Evolutionary conservation across 1,140 invertebrate genomes (phyloP).

Genomic region (Aphelenchoides besseyi): DNA sequence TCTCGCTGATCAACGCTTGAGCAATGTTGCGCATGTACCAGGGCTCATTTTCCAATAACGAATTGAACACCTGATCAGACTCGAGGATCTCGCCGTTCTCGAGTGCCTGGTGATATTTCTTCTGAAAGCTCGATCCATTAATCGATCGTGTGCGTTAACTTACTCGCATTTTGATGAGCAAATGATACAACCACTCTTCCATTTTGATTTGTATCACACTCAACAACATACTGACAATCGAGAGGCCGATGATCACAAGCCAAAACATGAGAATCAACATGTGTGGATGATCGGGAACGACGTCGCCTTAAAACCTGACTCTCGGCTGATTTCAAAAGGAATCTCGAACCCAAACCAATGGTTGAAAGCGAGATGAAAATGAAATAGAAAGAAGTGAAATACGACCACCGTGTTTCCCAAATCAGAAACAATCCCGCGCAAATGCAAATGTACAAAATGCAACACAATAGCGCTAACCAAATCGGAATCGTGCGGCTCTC

Average conservation of each 20-base stretch:
- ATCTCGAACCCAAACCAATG: conserved; percentile 68
- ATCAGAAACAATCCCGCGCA: conserved; percentile 58
- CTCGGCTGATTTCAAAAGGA: neutral
- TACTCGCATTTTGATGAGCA: conserved; percentile 57
- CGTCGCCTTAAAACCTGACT: conserved; percentile 48
- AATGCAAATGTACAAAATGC: conserved; percentile 55
- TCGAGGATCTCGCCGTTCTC: conserved; percentile 35
- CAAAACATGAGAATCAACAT: conserved; percentile 60
- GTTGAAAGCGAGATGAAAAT: conserved; percentile 90
- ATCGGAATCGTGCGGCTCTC: conserved; percentile 55
- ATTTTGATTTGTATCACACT: conserved; percentile 61
- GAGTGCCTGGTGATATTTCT: conserved; percentile 54
- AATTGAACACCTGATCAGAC: conserved; percentile 38
- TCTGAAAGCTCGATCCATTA: conserved; percentile 31
- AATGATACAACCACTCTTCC: conserved; percentile 60
- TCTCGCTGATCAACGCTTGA: conserved; percentile 51
- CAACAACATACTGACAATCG: conserved; percentile 60
- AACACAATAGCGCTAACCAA: conserved; percentile 59
- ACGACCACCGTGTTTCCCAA: conserved; percentile 76
- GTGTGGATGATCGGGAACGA: conserved; percentile 59
- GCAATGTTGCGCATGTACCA: conserved; percentile 54
- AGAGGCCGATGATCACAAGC: conserved; percentile 61
- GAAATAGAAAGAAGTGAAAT: conserved; percentile 86
- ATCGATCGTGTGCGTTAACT: neutral
- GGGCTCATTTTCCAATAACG: conserved; percentile 50